phyloP scores from a whole-genome alignment of 2,113 vertebrate genomes.

The Helogale parvula region DNA sequence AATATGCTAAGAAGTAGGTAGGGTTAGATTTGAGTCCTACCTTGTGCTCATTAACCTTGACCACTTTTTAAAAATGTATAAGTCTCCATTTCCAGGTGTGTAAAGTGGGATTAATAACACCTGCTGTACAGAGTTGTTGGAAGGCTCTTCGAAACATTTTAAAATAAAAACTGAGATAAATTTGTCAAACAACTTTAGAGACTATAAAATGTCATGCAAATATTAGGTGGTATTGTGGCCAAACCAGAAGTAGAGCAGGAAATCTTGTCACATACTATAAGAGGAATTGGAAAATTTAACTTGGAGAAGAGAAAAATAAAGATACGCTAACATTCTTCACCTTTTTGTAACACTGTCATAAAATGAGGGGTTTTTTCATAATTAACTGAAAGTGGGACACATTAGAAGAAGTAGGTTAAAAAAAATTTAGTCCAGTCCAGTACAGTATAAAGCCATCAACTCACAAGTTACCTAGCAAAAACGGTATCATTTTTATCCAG shows the following conservation, averaged over 20 bases:
- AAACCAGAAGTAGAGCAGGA: not conserved
- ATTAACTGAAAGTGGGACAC: not conserved
- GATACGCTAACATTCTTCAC: not conserved
- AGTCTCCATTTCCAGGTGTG: not conserved
- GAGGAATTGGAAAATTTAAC: not conserved
- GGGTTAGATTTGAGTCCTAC: not conserved
- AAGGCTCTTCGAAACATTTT: not conserved
- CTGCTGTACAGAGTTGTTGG: not conserved
- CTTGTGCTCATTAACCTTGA: not conserved
- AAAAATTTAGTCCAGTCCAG: not conserved
- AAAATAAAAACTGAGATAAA: not conserved
- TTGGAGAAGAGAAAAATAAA: not conserved
- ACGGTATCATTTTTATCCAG: not conserved
- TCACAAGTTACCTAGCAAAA: not conserved
- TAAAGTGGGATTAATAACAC: not conserved
- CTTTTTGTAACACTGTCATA: not conserved
- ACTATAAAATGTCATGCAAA: not conserved
- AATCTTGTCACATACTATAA: not conserved
- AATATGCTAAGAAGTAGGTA: not conserved
- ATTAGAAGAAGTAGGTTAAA: not conserved
- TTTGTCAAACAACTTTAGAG: not conserved
- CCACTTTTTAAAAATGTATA: not conserved
- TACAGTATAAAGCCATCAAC: not conserved
- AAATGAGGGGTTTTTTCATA: not conserved
- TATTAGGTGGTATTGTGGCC: not conserved